Evolutionary conservation across 1,140 invertebrate genomes (phyloP), one percentile per base, ranked within the genome.

Genomic region (Drosophila hydei): DNA sequence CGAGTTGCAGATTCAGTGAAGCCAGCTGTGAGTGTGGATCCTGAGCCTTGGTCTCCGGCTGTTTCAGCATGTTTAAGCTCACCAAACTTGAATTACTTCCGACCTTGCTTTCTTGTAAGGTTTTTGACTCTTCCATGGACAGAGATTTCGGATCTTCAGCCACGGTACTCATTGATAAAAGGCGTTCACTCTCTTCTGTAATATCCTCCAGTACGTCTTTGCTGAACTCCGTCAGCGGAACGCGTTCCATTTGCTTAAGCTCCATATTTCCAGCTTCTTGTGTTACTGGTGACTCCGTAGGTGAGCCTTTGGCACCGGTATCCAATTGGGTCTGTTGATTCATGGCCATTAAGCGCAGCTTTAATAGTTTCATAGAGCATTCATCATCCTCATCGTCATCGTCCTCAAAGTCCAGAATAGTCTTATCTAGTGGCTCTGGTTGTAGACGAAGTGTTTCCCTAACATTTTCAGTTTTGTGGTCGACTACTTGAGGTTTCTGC

Each of bases 1-100:
- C 92, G 6, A 93, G 69, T 51, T 93, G 92, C 42, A 91, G 59
- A 61, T 90, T 92, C 14, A 93, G 72, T 1, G 92, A 92, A 6
- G 77, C 83, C 27, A 92, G 56, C 59, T 92, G 75, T 40, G 92
- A 90, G 70, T 92, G 90, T 12, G 92, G 75, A 12, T 92, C 91
- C 54, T 80, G 90, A 3, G 92, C 76, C 52, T 91, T 90, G 47
- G 87, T 88, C 40, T 91, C 89, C 45, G 90, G 16, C 18, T 89
- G 75, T 42, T 84, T 73, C 7, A 92, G 45, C 78, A 92, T 89
- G 64, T 84, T 89, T 25, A 84, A 51, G 58, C 81, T 85, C 36
- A 88, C 75, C 40, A 83, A 38, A 71, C 78, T 91, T 12, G 69
- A 74, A 14, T 52, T 77, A 45, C 73, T 75, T 30, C 55, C 72